A percentile compares a stretch with the other conserved stretches of the same genome.
phyloP scores from a whole-genome alignment of 2,113 vertebrate species.

The Oryzias melastigma region DNA sequence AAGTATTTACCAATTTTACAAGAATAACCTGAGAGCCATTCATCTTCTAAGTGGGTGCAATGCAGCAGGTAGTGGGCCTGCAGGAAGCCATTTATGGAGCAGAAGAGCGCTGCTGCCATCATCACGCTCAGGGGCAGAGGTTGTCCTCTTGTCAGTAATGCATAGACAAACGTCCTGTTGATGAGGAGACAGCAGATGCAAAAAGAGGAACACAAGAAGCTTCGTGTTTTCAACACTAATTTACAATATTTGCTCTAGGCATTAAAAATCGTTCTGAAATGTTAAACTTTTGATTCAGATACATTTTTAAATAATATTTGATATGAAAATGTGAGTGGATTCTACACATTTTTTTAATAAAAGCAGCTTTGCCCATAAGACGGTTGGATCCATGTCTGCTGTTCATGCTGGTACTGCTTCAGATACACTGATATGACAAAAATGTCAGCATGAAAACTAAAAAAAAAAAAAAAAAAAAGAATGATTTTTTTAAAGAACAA shows the following conservation, averaged over 20 bases:
- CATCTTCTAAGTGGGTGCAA: constrained; percentile 48
- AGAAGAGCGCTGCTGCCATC: constrained; percentile 36
- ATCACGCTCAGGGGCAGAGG: constrained; percentile 52
- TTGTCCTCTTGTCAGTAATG: constrained; percentile 45
- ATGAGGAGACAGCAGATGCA: neutral
- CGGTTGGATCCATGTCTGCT: too few relatives aligned
- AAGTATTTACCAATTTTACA: constrained; percentile 31
- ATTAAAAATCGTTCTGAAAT: too few relatives aligned
- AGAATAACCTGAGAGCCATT: constrained; percentile 32
- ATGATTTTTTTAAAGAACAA: too few relatives aligned
- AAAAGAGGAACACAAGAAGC: neutral
- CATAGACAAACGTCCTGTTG: constrained; percentile 61
- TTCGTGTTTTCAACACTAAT: too few relatives aligned
- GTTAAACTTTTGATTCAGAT: too few relatives aligned
- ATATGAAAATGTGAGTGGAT: too few relatives aligned
- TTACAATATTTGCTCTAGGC: too few relatives aligned
- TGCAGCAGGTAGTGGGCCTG: constrained; percentile 60
- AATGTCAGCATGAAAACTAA: neutral
- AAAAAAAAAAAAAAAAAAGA: neutral
- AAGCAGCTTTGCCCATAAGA: too few relatives aligned
- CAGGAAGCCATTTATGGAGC: constrained; percentile 52
- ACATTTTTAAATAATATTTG: too few relatives aligned
- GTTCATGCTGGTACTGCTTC: neutral
- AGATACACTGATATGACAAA: constrained; percentile 1
- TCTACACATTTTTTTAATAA: too few relatives aligned